Evolutionary conservation across 2,888 invertebrate species (phyloP), one percentile per base, ranked within the genome.

Genomic region (Ophioninae sp.): DNA sequence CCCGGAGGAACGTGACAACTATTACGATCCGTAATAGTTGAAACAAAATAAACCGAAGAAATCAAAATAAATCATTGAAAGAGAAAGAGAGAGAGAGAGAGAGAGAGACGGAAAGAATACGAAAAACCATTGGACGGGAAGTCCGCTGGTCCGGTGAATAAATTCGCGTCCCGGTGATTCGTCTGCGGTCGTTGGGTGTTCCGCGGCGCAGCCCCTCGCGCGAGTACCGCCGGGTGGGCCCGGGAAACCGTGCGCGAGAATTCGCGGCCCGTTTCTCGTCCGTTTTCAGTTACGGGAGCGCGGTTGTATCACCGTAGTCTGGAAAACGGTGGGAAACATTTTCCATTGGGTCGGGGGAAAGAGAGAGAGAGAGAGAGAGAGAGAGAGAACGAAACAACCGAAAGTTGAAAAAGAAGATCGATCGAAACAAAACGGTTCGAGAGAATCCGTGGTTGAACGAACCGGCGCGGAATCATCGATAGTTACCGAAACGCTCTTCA

Each of bases 111-210:
- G 37, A n/a, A 65, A 73, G 37, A 72, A 23, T 21, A 57, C 21
- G 57, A 69, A 61, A 70, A 81, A 64, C 39, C 80, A 59, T 39
- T 78, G 74, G 74, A 78, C 74, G 70, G 81, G 77, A 78, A 83
- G 81, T 83, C 75, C 67, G 78, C 81, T 78, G 78, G 81, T 81
- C 74, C 78, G 81, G 81, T 83, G 83, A 83, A 83, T 83, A 83
- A 83, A 83, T 83, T 83, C 83, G 81, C 83, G 83, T 83, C 81
- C 78, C 74, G 81, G 78, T 78, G 83, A 81, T 83, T 75, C 83
- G 75, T 83, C 78, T 83, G 73, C 81, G 74, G 83, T 78, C 74
- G 81, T 81, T 69, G 65, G 74, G 80, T 74, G 81, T 80, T 83
- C 68, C 73, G 79, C 83, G 73, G 50, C 70, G 76, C 74, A 78